Base-by-base conservation (phyloP, 2,888 invertebrate genomes). In the Priocnemis perturbator region DNA sequence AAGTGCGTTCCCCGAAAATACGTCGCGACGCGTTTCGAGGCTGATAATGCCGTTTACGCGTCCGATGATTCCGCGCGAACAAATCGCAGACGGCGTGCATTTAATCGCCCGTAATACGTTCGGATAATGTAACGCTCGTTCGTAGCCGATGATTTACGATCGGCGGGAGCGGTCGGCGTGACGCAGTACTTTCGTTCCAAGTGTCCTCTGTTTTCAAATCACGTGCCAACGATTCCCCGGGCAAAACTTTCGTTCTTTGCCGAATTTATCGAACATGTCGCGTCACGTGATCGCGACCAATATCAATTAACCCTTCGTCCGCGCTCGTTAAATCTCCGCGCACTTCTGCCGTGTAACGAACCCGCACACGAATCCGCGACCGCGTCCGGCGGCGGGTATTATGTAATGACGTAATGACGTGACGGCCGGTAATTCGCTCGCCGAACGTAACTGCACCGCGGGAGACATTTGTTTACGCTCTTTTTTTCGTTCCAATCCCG, bases 401-500 rank as follows among this genome's bases (percentile, higher is more conserved):
- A 2, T 44, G 21, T 66, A 61, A 66, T 66, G 58, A 58, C 58
- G 61, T 61, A 66, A 69, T 66, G 61, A 66, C 58, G 45, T 53
- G 66, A 61, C 47, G 58, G 45, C 47, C 37, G 57, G 48, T 67
- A 69, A 67, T 52, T 69, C 60, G 14, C 52, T 67, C 47, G 66
- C 20, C 19, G 52, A 52, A 57, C 37, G 37, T 37, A 37, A 37
- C 21, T 44, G 19, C 14, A 14, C 20, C 19, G 11, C 20, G 20
- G 19, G 50, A 50, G 50, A 20, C 50, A 50, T 20, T 50, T 20
- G 17, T 50, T 5, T 17, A 17, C 50, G 9, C n/a, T 50, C n/a
- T 19, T n/a, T n/a, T n/a, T n/a, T n/a, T n/a, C n/a, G n/a, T n/a
- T n/a, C 9, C 20, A 50, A 4, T 17, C 23, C 7, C 37, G 14